Evolutionary conservation across 2,888 invertebrate genomes (phyloP).

Genomic region (Drosophila meridiana): DNA sequence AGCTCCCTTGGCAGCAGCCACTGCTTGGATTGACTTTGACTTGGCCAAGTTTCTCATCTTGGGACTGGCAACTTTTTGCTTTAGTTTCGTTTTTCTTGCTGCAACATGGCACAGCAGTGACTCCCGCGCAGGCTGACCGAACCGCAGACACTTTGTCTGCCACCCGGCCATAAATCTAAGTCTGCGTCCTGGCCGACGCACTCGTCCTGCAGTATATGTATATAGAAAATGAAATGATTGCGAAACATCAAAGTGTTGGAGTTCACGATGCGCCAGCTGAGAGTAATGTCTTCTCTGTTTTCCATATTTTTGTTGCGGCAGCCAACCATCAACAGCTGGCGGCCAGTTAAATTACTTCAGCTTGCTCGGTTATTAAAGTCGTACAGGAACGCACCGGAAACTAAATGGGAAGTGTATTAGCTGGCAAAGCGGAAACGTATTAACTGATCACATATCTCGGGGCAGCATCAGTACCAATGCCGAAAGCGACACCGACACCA

Average conservation of each 20-base stretch:
- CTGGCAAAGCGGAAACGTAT: slow-evolving; percentile 82
- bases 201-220: slow-evolving; percentile 24
- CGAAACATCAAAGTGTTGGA: slow-evolving; percentile 80
- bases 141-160: slow-evolving; percentile 84
- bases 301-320: slow-evolving; percentile 35
- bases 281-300: slow-evolving; percentile 73
- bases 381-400: slow-evolving; percentile 62
- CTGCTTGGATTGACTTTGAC: slow-evolving; percentile 52
- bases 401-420: slow-evolving; percentile 84
- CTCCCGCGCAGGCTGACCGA: slow-evolving; percentile 61
- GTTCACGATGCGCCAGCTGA: slow-evolving; percentile 77
- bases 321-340: slow-evolving; percentile 36
- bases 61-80: slow-evolving; percentile 48
- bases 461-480: slow-evolving; percentile 29
- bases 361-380: slow-evolving; percentile 37
- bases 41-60: slow-evolving; percentile 57
- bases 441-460: slow-evolving; percentile 80
- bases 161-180: slow-evolving; percentile 82
- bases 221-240: slow-evolving; percentile 71
- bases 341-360: slow-evolving; percentile 39
- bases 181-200: slow-evolving; percentile 65
- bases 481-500: neutral
- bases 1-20: slow-evolving; percentile 2
- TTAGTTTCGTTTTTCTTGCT: slow-evolving; percentile 13
- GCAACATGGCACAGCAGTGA: slow-evolving; percentile 6